Evolutionary conservation across 2,888 invertebrate species (phyloP).

Genomic region (Xanthia icteritia): DNA sequence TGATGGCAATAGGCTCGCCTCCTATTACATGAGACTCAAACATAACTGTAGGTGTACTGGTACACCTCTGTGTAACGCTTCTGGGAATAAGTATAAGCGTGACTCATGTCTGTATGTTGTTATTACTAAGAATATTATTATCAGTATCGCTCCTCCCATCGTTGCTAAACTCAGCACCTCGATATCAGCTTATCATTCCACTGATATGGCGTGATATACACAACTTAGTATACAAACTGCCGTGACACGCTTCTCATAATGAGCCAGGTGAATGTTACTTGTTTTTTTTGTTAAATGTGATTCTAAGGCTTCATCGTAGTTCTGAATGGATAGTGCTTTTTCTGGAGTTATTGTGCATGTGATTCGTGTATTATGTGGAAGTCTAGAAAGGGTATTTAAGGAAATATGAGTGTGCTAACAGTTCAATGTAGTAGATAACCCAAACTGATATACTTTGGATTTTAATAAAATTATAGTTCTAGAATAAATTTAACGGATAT

Average conservation of each 20-base stretch:
- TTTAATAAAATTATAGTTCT: background rate
- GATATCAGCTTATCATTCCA: slow-evolving; percentile 44
- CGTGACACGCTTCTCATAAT: slow-evolving; percentile 22
- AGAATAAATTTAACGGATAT: background rate
- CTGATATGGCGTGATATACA: slow-evolving; percentile 43
- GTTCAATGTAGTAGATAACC: slow-evolving; percentile 4
- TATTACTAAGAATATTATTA: slow-evolving; percentile 15
- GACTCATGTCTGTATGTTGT: no score
- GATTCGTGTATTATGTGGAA: background rate
- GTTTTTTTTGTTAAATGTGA: slow-evolving; percentile 4
- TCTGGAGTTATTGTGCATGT: background rate
- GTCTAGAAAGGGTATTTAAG: background rate
- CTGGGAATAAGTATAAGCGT: no score
- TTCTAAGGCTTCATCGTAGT: background rate
- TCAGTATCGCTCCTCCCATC: slow-evolving; percentile 23
- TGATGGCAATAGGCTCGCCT: no score
- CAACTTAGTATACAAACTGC: slow-evolving; percentile 49
- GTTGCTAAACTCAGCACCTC: slow-evolving; percentile 1
- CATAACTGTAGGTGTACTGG: no score
- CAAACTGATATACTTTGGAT: background rate
- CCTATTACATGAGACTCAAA: no score
- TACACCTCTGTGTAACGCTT: no score
- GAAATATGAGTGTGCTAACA: background rate
- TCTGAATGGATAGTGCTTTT: background rate
- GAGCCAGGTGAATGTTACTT: slow-evolving; percentile 44